Base-by-base conservation (phyloP, 1,140 invertebrate species). In the Euglossa dilemma region DNA sequence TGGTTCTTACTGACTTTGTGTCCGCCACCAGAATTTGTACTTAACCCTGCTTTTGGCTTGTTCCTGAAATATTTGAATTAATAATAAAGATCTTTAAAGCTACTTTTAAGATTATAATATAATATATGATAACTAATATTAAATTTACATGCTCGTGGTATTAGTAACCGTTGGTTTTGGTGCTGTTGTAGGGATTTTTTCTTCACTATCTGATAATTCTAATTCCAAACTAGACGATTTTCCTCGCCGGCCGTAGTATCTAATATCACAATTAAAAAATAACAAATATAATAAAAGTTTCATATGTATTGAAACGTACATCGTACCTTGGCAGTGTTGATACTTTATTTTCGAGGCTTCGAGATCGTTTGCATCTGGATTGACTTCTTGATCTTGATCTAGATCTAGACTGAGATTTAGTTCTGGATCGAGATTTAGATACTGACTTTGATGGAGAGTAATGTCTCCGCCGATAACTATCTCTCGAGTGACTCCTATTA, bases 1-100 rank as follows among this genome's bases (percentile, higher is more conserved):
- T 95, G 96, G 96, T 97, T 98, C 97, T 98, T 98, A 98, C 97
- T 98, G 97, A 98, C 97, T 98, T 98, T 98, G 97, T 96, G 96
- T 96, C 97, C 96, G 95, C 95, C 95, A 96, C 96, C 96, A 95
- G 96, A 95, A 96, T 96, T 97, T 93, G 94, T 94, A 95, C 95
- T 95, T 94, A 95, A 94, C 93, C 94, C 94, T 94, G 94, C 92
- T 92, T 94, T 94, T 94, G 93, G 92, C 91, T 94, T 94, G 93
- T 93, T 94, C 91, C 94, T 94, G 28, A 28, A 91, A 92, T 80
- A 77, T 79, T 57, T 23, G 7, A 72, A 59, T 36, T 64, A 14
- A 71, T 72, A 69, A 11, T 36, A 23, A 43, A 47, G 20, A 23
- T 91, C 1, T 25, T 36, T 23, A 66, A 54, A 16, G 0, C 20